Percentiles rank a stretch among this genome's conserved stretches.
Conservation (phyloP, 2,888 invertebrate species). For the Deroplatys truncata region DNA sequence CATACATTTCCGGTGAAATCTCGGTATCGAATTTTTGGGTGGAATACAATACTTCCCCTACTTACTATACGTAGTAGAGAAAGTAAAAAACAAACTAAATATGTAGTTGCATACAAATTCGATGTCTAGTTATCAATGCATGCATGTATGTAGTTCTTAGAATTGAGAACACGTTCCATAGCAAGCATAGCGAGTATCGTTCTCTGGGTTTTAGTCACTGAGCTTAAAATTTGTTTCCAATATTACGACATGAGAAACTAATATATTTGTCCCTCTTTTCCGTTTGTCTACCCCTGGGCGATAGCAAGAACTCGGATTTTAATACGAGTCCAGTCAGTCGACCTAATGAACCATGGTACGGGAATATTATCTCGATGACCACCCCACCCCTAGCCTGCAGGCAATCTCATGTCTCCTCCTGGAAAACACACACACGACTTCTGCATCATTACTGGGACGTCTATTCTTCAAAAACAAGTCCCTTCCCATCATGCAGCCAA, state of each 20-base stretch:
- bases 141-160: too few relatives aligned
- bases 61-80: too few relatives aligned
- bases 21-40: too few relatives aligned
- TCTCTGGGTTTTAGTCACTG: too few relatives aligned
- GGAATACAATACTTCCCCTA: too few relatives aligned
- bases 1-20: too few relatives aligned
- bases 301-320: neutral
- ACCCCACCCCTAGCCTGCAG: neutral
- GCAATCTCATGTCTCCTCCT: neutral
- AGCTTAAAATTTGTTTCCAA: neutral
- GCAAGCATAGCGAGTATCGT: too few relatives aligned
- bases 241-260: neutral
- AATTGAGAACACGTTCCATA: too few relatives aligned
- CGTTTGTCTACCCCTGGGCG: neutral
- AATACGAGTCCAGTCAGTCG: neutral
- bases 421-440: neutral
- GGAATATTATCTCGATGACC: neutral
- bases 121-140: too few relatives aligned
- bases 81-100: too few relatives aligned
- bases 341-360: slow-evolving; percentile 1
- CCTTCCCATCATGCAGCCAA: neutral
- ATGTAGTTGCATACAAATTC: too few relatives aligned
- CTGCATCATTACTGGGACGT: slow-evolving; percentile 2
- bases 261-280: neutral
- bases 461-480: neutral